phyloP scores from a whole-genome alignment of 2,888 invertebrate species.

The Volucella bombylans region DNA sequence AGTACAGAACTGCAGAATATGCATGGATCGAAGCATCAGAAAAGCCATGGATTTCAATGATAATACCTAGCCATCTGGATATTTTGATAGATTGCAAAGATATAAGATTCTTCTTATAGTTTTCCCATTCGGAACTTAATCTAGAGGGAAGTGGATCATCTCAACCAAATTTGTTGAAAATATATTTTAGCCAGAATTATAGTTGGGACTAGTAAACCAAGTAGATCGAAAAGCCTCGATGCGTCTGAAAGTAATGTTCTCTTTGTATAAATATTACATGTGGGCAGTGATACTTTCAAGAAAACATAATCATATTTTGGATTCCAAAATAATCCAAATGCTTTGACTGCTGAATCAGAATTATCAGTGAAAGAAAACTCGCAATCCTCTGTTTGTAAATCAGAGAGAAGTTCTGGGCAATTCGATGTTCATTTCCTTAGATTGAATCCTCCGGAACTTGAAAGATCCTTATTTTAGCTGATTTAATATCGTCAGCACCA shows the following conservation, averaged over 20 bases:
- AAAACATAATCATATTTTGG: background rate
- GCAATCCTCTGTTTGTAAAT: too few relatives aligned
- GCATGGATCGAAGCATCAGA: background rate
- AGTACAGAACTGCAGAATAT: too few relatives aligned
- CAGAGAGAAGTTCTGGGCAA: too few relatives aligned
- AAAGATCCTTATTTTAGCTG: too few relatives aligned
- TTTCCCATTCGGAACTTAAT: background rate
- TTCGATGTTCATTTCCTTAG: too few relatives aligned
- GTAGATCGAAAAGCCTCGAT: background rate
- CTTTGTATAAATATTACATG: background rate
- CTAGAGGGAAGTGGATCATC: background rate
- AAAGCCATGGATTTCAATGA: constrained; percentile 39
- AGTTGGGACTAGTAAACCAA: background rate
- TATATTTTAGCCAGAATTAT: background rate
- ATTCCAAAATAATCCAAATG: background rate
- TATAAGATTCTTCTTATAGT: background rate
- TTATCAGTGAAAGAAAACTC: too few relatives aligned
- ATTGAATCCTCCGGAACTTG: too few relatives aligned
- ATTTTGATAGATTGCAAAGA: constrained; percentile 17
- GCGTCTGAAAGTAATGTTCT: background rate
- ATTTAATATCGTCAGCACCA: background rate
- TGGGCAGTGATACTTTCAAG: background rate
- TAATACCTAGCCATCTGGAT: constrained; percentile 14
- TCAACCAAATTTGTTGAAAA: background rate
- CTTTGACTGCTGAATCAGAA: background rate